These are phyloP conservation scores for Beroe forskalii DNA, from an alignment of 37 sponge, comb jelly and placozoan species.

Conservation along the genomic window DNA sequence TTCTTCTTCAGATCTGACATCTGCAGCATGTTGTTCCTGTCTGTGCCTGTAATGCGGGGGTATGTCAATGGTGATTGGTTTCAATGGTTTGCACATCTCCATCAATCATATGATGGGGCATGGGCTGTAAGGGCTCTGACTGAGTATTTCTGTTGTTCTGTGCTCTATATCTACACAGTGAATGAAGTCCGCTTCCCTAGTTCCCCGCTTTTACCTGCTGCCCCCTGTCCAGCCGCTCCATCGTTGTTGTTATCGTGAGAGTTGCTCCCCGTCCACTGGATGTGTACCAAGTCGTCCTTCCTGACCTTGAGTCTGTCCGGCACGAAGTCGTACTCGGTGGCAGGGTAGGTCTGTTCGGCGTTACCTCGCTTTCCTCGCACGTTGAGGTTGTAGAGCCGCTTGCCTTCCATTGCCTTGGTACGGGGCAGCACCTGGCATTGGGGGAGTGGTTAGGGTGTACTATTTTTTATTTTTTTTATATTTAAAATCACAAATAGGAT, in stretches of 20 bases:
- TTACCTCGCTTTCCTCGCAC: conserved; percentile 1
- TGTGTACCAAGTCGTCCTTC: background rate
- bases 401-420: background rate
- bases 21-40: conserved; percentile 1
- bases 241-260: conserved; percentile 3
- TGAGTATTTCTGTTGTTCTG: no score
- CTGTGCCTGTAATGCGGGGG: background rate
- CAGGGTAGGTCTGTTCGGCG: background rate
- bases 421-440: conserved; percentile 12
- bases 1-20: background rate
- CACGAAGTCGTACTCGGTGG: conserved; percentile 3
- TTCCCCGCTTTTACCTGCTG: background rate
- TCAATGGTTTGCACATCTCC: no score
- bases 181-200: no score
- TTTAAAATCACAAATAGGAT: no score
- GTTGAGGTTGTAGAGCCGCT: background rate
- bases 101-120: no score
- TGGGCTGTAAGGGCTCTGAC: no score
- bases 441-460: no score
- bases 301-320: background rate
- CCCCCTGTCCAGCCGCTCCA: background rate
- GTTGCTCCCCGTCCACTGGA: background rate
- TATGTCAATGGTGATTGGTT: no score
- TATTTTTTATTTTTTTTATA: no score
- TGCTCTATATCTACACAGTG: no score